Evolutionary conservation across 1,140 invertebrate species (phyloP), one percentile per base, ranked within the genome.

Genomic region (Agraylea sexmaculata): DNA sequence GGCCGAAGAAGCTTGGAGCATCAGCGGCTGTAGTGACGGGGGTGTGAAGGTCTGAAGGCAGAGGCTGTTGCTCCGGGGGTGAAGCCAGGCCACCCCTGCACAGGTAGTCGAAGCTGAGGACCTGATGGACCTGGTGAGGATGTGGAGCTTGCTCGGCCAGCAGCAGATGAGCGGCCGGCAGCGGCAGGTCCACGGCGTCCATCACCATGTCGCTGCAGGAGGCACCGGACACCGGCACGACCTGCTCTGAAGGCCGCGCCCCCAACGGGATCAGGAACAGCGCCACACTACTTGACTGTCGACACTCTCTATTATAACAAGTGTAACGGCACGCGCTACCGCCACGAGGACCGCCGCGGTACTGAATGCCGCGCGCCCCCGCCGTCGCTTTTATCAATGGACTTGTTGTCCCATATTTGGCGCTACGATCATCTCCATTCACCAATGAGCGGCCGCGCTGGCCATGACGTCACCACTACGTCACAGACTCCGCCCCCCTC

Each of bases 21-120:
- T 82, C 80, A 53, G 75, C 72, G 58, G 80, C 80, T 50, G 80
- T 83, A 52, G 80, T 83, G 42, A 82, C 78, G 35, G 80, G 80
- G 20, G 81, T 83, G 64, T 84, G 83, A 39, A 84, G 70, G 59
- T 86, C 75, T 57, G 55, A 39, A 55, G 53, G 46, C 56, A 62
- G 49, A 45, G 50, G 39, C 46, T 57, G 58, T 34, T 53, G 30
- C 1, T 4, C 20, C 4, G 30, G 15, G 2, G 28, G 12, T 3
- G 8, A 22, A 17, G 30, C 36, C 6, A 40, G 32, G 3, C 37
- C 38, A 13, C 37, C 42, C 37, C 43, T 29, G 18, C 40, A 42
- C 17, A 49, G 37, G 37, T 43, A 49, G 36, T 49, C 47, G 43
- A 49, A 49, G 40, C 43, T 37, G 11, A 49, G 43, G 36, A 49